Base-by-base conservation (phyloP, 2,888 invertebrate genomes). In the Agrotis exclamationis region DNA sequence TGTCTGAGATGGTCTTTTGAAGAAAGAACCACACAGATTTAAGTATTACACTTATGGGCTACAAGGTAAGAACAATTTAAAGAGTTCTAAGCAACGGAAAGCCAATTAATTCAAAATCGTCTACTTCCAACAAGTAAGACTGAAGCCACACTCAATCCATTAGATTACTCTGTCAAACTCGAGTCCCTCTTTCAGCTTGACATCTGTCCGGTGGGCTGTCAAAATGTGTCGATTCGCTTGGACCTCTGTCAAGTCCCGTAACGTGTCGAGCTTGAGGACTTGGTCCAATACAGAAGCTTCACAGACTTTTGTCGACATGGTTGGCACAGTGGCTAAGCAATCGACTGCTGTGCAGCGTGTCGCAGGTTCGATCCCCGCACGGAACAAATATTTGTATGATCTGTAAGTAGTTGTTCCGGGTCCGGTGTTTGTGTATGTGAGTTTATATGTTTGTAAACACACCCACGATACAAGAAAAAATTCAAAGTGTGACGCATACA, bases 201-300 rank as follows among this genome's bases (percentile, higher is more conserved):
- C 80, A 83, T 70, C 76, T 80, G 74, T 79, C 84, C 63, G 76
- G 90, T 86, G 87, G 86, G 80, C 92, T 94, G 93, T 93, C 94
- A 93, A 92, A 94, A 89, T 88, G 87, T 91, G 92, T 93, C 93
- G 91, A 94, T 91, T 92, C 85, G 77, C 85, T 69, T 82, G 84
- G 87, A 90, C 92, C 93, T 89, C 85, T 90, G 90, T 93, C 93
- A 91, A 81, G 84, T 70, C 68, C 59, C 47, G 68, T 54, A 53
- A 33, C 63, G 48, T 79, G 63, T 82, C 72, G 76, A 76, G 80
- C 48, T 72, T 47, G 6, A 24, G 63, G 63, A 16, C 44, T 56
- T 73, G 85, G 85, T 53, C 9, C 60, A 86, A 85, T 76, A 39
- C n/a, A 79, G 1, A 66, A 58, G 54, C 47, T 56, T 56, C 28